Percentiles rank a stretch among this genome's conserved stretches.
Evolutionary conservation across 2,888 invertebrate species (phyloP).

Genomic region (Glyphotaelius pellucidus): DNA sequence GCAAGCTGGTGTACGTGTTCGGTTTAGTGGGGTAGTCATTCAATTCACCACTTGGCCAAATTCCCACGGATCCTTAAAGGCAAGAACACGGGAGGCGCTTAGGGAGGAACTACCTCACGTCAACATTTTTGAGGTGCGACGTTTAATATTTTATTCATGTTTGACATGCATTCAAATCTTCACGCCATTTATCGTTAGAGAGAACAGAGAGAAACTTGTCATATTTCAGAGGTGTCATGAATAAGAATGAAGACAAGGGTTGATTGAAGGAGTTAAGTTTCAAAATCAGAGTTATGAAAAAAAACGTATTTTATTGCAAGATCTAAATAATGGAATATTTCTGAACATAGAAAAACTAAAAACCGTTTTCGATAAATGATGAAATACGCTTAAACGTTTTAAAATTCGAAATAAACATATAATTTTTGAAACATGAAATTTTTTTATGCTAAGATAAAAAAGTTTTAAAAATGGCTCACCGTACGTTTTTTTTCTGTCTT

Average conservation of each 20-base stretch:
- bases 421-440: no score
- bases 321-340: no score
- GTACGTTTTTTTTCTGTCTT: no score
- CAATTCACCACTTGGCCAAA: conserved; percentile 25
- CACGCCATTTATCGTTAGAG: not conserved
- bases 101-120: conserved; percentile 15
- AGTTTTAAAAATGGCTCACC: no score
- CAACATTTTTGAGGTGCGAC: conserved; percentile 7
- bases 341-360: no score
- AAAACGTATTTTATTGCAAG: no score
- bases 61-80: conserved; percentile 26
- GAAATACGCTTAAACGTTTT: no score
- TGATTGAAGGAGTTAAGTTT: not conserved
- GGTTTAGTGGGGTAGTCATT: not conserved
- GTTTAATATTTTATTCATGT: not conserved
- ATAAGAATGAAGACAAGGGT: not conserved
- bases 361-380: no score
- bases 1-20: not conserved
- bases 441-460: no score
- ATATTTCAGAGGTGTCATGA: not conserved
- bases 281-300: not conserved
- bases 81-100: conserved; percentile 11
- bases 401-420: no score
- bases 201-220: not conserved
- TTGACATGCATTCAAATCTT: not conserved